Evolutionary conservation across 2,888 invertebrate species (phyloP).

Genomic region (Aplocera efformata): DNA sequence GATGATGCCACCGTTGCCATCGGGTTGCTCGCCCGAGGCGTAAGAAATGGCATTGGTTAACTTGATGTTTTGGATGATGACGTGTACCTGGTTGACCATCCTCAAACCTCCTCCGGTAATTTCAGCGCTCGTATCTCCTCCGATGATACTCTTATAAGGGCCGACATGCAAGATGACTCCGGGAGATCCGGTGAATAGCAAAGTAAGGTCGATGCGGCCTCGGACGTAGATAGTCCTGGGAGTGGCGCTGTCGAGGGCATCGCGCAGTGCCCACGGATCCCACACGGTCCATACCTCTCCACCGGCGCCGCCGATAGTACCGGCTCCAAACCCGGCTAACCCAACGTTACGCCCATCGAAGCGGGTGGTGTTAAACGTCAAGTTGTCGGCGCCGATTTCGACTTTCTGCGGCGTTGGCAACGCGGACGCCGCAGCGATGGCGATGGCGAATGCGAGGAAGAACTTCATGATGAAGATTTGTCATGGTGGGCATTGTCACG

Average conservation of each 20-base stretch:
- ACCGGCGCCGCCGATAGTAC: constrained; percentile 2
- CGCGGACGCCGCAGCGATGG: constrained; percentile 4
- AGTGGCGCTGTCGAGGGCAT: constrained; percentile 3
- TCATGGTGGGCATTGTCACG: background rate
- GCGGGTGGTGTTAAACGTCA: constrained; percentile 1
- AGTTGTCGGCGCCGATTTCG: constrained; percentile 6
- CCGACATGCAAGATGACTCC: constrained; percentile 4
- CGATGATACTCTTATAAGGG: constrained; percentile 9
- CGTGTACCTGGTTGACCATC: constrained; percentile 7
- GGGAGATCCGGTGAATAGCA: constrained; percentile 4
- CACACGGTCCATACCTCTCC: constrained; percentile 4
- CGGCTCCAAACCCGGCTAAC: constrained; percentile 2
- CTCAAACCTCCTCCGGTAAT: constrained; percentile 13
- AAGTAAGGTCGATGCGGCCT: constrained; percentile 8
- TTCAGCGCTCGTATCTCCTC: constrained; percentile 7
- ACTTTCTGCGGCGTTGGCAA: constrained; percentile 1
- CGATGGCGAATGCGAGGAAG: constrained; percentile 1
- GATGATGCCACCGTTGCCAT: constrained; percentile 14
- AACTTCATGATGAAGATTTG: constrained; percentile 9
- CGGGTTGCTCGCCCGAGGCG: constrained; percentile 12
- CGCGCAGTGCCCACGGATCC: constrained; percentile 7
- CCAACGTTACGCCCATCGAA: background rate
- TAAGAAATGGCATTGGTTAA: constrained; percentile 8
- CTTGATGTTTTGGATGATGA: constrained; percentile 16
- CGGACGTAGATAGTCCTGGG: background rate